A percentile compares a stretch with the other conserved stretches of the same genome.
phyloP scores from a whole-genome alignment of 2,888 invertebrate species.

The Metopia argyrocephala region DNA sequence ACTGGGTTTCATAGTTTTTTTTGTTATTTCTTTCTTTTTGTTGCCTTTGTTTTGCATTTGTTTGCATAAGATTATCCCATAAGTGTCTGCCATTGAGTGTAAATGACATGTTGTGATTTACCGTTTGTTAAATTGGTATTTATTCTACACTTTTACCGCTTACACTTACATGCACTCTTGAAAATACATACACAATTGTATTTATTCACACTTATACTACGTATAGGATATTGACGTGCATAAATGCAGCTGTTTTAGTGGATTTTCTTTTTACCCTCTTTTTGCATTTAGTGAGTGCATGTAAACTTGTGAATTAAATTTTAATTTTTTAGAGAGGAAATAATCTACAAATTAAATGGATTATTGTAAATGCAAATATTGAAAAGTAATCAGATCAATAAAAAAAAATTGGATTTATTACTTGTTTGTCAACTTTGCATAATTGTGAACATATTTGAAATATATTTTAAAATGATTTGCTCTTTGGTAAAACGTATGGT shows the following conservation, averaged over 20 bases:
- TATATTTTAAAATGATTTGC: too few relatives aligned
- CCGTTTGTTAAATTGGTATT: slow-evolving; percentile 60
- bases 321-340: slow-evolving; percentile 8
- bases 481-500: too few relatives aligned
- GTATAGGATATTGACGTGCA: slow-evolving; percentile 33
- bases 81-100: slow-evolving; percentile 64
- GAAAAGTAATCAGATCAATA: too few relatives aligned
- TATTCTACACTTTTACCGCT: slow-evolving; percentile 50
- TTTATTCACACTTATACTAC: neutral
- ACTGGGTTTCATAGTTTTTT: slow-evolving; percentile 27
- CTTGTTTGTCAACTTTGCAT: too few relatives aligned
- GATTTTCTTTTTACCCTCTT: slow-evolving; percentile 11
- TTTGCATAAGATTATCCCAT: slow-evolving; percentile 65
- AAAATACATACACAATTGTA: neutral
- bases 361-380: neutral
- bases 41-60: slow-evolving; percentile 46
- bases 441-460: too few relatives aligned
- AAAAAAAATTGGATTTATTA: too few relatives aligned
- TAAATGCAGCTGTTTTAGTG: slow-evolving; percentile 33
- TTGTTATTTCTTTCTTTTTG: neutral
- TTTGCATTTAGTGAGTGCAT: neutral
- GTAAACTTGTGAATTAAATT: slow-evolving; percentile 40
- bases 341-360: neutral
- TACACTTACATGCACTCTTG: neutral
- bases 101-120: slow-evolving; percentile 65